Percentiles rank a stretch among this genome's conserved stretches.
Conservation (phyloP, 2,797 vertebrate species). For the Acanthurus lineatus region DNA sequence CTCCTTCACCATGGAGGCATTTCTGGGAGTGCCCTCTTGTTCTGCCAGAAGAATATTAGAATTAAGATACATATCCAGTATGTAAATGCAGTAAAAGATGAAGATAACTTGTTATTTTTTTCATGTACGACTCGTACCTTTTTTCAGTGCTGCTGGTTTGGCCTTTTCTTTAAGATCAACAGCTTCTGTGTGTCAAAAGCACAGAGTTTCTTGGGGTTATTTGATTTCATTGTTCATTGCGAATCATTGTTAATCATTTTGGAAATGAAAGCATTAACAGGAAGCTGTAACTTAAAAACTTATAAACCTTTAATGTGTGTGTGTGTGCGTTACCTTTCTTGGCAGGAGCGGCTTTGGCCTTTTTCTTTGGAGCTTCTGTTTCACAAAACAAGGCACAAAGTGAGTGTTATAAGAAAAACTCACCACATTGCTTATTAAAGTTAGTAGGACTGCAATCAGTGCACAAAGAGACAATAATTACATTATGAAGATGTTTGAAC, state of each 20-base stretch:
- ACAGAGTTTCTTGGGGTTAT: background rate
- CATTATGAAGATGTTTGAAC: no score
- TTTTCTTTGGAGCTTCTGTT: constrained; percentile 62
- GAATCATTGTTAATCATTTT: background rate
- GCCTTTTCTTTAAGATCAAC: constrained; percentile 60
- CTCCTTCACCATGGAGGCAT: constrained; percentile 61
- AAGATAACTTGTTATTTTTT: background rate
- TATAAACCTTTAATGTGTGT: no score
- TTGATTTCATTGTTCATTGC: background rate
- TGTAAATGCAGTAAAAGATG: background rate
- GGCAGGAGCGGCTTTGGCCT: constrained; percentile 54
- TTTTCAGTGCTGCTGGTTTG: constrained; percentile 59
- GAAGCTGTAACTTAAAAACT: no score
- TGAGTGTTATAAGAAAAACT: background rate
- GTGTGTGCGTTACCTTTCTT: constrained; percentile 63
- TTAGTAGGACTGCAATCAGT: no score
- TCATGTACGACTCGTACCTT: constrained; percentile 53
- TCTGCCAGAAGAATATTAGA: constrained; percentile 32
- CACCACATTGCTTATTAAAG: no score
- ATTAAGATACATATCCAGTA: background rate
- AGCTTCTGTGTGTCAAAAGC: constrained; percentile 56
- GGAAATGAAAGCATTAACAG: background rate
- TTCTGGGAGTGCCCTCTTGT: constrained; percentile 42
- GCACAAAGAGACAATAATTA: no score
- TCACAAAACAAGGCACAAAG: constrained; percentile 19